Percentiles rank a stretch among this genome's conserved stretches.
These are phyloP conservation scores for Microplitis deprimator DNA, from an alignment of 2,888 invertebrate species.

Conservation along the genomic window DNA sequence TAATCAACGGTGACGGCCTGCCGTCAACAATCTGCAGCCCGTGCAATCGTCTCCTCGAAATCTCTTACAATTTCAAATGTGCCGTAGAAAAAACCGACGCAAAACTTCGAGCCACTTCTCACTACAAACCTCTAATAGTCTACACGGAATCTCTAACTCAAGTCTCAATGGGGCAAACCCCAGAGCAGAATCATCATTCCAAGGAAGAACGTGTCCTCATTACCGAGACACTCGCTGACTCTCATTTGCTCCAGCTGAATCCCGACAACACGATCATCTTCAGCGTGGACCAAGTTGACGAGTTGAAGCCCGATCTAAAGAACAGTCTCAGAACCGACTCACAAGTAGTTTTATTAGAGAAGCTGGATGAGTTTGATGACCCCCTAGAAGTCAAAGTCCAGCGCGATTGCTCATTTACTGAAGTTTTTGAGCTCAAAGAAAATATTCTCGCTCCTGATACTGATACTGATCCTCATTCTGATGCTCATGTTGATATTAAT, in stretches of 20 bases:
- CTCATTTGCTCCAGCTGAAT: not conserved
- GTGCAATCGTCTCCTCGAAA: slow-evolving; percentile 59
- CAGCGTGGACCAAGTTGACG: slow-evolving; percentile 1
- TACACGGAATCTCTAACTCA: not conserved
- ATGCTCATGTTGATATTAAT: not conserved
- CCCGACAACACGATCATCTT: not conserved
- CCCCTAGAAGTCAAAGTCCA: not conserved
- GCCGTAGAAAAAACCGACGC: slow-evolving; percentile 62
- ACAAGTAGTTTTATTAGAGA: not conserved
- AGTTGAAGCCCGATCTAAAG: not conserved
- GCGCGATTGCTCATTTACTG: not conserved
- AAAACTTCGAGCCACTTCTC: slow-evolving; percentile 57
- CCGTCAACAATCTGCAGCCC: slow-evolving; percentile 59
- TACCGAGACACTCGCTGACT: not conserved
- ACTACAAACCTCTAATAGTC: not conserved
- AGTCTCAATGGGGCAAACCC: not conserved
- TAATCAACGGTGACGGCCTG: slow-evolving; percentile 64
- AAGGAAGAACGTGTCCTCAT: not conserved
- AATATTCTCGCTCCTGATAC: slow-evolving; percentile 22
- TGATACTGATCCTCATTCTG: not conserved
- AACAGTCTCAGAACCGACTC: not conserved
- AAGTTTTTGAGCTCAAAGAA: too few relatives aligned
- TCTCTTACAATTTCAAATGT: slow-evolving; percentile 62
- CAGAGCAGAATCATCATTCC: too few relatives aligned
- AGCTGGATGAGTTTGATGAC: not conserved